phyloP scores from a whole-genome alignment of 2,888 invertebrate species.

The Drosophila parthenogenetica region DNA sequence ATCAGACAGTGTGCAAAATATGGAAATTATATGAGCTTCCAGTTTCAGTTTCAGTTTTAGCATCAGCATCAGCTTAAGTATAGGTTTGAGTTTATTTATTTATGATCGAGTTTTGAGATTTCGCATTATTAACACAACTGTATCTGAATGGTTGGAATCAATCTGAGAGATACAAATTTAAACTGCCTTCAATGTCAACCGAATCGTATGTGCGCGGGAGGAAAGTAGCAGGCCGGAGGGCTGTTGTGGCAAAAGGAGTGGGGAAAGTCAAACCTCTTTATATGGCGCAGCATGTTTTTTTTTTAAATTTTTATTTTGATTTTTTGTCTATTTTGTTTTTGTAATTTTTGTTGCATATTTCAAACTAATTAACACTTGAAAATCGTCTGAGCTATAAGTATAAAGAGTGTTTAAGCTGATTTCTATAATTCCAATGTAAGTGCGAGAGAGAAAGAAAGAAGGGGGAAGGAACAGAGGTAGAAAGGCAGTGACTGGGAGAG shows the following conservation, averaged over 20 bases:
- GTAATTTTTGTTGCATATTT: constrained; percentile 51
- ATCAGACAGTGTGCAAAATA: constrained; percentile 22
- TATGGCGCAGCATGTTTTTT: constrained; percentile 35
- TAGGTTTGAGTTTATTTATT: constrained; percentile 11
- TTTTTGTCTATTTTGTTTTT: constrained; percentile 9
- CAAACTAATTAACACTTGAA: constrained; percentile 55
- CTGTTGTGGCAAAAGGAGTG: neutral
- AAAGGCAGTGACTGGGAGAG: too few relatives aligned
- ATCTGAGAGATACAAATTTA: constrained; percentile 18
- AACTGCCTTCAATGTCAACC: constrained; percentile 48
- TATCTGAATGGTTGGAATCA: constrained; percentile 26
- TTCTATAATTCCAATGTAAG: neutral
- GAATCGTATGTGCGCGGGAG: constrained; percentile 1
- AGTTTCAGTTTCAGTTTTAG: constrained; percentile 10
- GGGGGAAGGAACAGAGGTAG: neutral
- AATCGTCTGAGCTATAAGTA: constrained; percentile 8
- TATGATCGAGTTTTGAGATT: constrained; percentile 32
- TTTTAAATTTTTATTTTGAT: constrained; percentile 6
- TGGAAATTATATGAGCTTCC: constrained; percentile 39
- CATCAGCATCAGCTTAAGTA: too few relatives aligned
- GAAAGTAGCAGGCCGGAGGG: too few relatives aligned
- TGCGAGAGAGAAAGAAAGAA: neutral
- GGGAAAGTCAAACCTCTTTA: constrained; percentile 9
- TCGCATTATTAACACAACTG: constrained; percentile 26
- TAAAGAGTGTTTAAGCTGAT: constrained; percentile 17